A percentile compares a stretch with the other conserved stretches of the same genome.
Evolutionary conservation across 2,888 invertebrate genomes (phyloP).

Genomic region (Platynereis dumerilii): DNA sequence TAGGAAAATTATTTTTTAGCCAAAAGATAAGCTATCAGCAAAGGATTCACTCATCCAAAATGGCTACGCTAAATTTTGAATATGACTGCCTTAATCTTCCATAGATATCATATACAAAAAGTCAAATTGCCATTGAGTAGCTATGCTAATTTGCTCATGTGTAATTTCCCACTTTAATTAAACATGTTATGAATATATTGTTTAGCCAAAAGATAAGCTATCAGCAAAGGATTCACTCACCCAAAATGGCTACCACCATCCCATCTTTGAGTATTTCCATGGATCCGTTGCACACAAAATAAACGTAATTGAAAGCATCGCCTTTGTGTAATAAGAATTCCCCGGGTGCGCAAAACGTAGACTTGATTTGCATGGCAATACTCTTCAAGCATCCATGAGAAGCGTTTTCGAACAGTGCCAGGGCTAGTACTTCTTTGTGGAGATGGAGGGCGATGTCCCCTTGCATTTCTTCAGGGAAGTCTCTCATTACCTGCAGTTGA

Average conservation of each 20-base stretch:
- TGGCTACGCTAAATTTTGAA: too few species aligned
- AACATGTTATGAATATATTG: too few species aligned
- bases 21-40: too few species aligned
- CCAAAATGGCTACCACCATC: conserved; percentile 96
- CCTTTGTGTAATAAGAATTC: conserved; percentile 94
- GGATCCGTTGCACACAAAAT: conserved; percentile 94
- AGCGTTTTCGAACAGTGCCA: conserved; percentile 87
- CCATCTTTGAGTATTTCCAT: conserved; percentile 96
- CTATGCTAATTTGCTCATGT: too few species aligned
- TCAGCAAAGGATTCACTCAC: too few species aligned
- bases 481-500: conserved; percentile 80
- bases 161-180: too few species aligned
- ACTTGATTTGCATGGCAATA: conserved; percentile 87
- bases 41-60: too few species aligned
- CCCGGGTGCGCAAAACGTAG: conserved; percentile 95
- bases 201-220: too few species aligned
- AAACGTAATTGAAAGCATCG: conserved; percentile 90
- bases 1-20: too few species aligned
- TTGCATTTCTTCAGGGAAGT: conserved; percentile 93
- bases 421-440: conserved; percentile 89
- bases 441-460: conserved; percentile 96
- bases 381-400: conserved; percentile 93
- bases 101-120: too few species aligned
- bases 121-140: too few species aligned
- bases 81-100: too few species aligned